phyloP scores from a whole-genome alignment of 2,113 vertebrate species.

The Grus americana region DNA sequence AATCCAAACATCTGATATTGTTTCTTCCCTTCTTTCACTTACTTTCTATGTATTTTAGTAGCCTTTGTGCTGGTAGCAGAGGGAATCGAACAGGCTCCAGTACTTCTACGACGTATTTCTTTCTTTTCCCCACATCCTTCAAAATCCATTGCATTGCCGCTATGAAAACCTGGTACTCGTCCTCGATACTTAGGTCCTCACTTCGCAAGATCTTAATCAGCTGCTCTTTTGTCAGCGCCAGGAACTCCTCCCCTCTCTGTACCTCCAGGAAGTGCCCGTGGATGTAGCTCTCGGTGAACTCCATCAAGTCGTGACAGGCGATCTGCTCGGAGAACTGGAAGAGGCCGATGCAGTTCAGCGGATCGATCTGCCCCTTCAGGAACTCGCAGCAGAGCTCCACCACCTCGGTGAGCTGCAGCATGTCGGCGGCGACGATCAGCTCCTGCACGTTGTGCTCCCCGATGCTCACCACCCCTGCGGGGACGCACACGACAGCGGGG shows the following conservation, averaged over 20 bases:
- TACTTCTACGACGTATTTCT: constrained; percentile 91
- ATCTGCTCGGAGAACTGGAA: constrained; percentile 97
- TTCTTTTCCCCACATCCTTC: constrained; percentile 87
- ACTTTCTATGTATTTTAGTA: constrained; percentile 96
- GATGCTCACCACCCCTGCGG: constrained; percentile 83
- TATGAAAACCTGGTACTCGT: constrained; percentile 94
- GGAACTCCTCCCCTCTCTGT: constrained; percentile 86
- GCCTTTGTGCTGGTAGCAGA: constrained; percentile 89
- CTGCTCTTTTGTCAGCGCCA: constrained; percentile 88
- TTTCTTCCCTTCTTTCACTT: constrained; percentile 26
- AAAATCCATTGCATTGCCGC: constrained; percentile 94
- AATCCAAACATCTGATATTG: neutral
- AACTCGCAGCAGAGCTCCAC: constrained; percentile 93
- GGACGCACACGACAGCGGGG: neutral
- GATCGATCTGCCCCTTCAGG: constrained; percentile 91
- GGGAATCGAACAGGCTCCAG: constrained; percentile 93
- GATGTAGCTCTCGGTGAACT: constrained; percentile 94
- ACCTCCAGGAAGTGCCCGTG: constrained; percentile 94
- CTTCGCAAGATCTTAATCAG: constrained; percentile 88
- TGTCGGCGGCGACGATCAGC: constrained; percentile 94
- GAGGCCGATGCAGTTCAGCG: constrained; percentile 91
- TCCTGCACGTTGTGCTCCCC: constrained; percentile 92
- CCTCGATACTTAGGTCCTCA: constrained; percentile 94
- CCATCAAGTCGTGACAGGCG: constrained; percentile 86
- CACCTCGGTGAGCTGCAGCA: constrained; percentile 94